These are phyloP conservation scores for Misgurnus anguillicaudatus DNA, from an alignment of 2,113 vertebrate species.

Conservation along the genomic window DNA sequence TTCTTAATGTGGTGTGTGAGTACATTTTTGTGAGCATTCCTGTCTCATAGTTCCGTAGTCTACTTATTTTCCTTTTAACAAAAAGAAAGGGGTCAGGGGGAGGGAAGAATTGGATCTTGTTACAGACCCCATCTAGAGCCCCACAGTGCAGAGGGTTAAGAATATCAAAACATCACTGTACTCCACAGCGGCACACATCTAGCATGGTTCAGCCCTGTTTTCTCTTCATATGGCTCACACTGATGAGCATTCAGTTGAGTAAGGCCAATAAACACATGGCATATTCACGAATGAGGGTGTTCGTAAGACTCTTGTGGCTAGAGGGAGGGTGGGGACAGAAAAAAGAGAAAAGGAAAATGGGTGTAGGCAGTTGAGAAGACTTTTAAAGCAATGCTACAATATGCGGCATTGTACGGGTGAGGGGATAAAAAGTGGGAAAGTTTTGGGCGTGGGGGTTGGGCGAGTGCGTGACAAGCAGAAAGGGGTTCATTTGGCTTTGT, in stretches of 20 bases:
- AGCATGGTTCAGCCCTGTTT: background rate
- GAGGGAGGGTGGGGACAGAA: background rate
- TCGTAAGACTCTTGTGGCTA: background rate
- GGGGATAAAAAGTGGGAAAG: conserved; percentile 11
- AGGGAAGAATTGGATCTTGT: conserved; percentile 18
- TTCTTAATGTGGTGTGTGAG: background rate
- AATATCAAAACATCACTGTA: conserved; percentile 35
- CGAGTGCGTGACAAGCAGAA: conserved; percentile 2
- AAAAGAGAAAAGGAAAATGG: background rate
- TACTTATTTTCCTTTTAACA: conserved; percentile 33
- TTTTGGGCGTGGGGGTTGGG: background rate
- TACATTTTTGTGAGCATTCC: background rate
- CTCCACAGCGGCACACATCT: background rate
- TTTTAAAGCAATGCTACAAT: conserved; percentile 42
- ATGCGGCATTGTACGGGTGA: conserved; percentile 43
- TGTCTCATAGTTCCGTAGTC: background rate
- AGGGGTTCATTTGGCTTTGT: conserved; percentile 27
- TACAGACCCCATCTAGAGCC: conserved; percentile 32
- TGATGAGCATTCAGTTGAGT: conserved; percentile 35
- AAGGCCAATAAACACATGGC: conserved; percentile 25
- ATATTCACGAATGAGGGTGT: conserved; percentile 27
- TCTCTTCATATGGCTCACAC: conserved; percentile 18
- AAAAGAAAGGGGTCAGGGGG: conserved; percentile 15
- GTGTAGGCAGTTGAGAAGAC: background rate
- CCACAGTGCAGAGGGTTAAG: conserved; percentile 17